Evolutionary conservation across 1,140 invertebrate species (phyloP).

Genomic region (Sycophaga agraensis): DNA sequence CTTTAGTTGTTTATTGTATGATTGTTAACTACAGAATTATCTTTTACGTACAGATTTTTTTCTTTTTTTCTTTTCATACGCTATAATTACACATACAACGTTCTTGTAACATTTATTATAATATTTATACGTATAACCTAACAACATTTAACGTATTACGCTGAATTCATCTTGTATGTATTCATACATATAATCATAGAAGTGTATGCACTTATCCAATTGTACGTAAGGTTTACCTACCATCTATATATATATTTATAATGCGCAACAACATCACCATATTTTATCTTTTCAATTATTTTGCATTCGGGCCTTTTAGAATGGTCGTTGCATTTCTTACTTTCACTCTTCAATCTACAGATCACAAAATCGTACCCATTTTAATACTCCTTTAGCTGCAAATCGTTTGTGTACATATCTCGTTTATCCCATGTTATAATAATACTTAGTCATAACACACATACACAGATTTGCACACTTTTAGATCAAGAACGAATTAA

Average conservation of each 20-base stretch:
- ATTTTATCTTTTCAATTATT: not conserved
- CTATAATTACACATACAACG: conserved; percentile 50
- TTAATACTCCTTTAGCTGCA: too few relatives aligned
- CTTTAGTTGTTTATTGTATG: conserved; percentile 37
- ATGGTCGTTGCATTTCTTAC: too few relatives aligned
- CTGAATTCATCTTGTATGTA: conserved; percentile 31
- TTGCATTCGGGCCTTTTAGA: too few relatives aligned
- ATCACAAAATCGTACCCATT: too few relatives aligned
- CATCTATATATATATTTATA: conserved; percentile 24
- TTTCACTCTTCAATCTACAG: not conserved
- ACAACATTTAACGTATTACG: conserved; percentile 53
- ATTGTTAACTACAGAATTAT: conserved; percentile 46
- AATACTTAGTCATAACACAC: not conserved
- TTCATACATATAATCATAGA: conserved; percentile 21
- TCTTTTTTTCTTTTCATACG: conserved; percentile 16
- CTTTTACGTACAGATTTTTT: conserved; percentile 36
- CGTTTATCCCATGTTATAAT: not conserved
- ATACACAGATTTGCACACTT: not conserved
- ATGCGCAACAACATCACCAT: not conserved
- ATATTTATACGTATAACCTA: conserved; percentile 53
- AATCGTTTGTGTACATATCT: not conserved
- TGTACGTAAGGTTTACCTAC: conserved; percentile 20
- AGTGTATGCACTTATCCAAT: conserved; percentile 18
- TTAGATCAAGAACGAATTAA: conserved; percentile 19
- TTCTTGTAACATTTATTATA: conserved; percentile 53